phyloP scores from a whole-genome alignment of 2,113 vertebrate genomes.

The Urocitellus parryii region DNA sequence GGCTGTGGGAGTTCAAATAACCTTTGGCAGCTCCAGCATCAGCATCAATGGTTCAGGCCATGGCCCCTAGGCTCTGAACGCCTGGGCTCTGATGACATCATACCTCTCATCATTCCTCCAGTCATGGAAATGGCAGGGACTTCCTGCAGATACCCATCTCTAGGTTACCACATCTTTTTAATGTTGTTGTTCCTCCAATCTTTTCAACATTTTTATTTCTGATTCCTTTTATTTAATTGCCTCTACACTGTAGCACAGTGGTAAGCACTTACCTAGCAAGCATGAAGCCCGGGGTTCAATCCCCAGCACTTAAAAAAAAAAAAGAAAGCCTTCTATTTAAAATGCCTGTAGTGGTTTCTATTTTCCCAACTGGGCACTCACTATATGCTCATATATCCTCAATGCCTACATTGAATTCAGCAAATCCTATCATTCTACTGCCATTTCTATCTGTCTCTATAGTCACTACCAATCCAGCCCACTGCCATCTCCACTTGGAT shows the following conservation, averaged over 20 bases:
- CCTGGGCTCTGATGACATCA: neutral
- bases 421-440: neutral
- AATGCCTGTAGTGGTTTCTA: neutral
- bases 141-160: neutral
- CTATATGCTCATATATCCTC: neutral
- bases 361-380: neutral
- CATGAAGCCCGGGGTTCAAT: no score
- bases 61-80: neutral
- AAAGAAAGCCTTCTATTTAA: no score
- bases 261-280: no score
- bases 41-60: rapidly evolving
- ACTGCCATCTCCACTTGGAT: neutral
- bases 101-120: neutral
- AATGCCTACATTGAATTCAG: neutral
- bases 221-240: neutral
- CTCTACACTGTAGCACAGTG: neutral
- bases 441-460: neutral
- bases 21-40: neutral
- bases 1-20: neutral
- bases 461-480: no score
- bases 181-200: neutral
- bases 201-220: neutral
- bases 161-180: neutral
- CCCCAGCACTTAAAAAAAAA: no score
- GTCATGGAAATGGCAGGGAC: neutral